Evolutionary conservation across 2,113 vertebrate genomes (phyloP).

Genomic region (Pelvicachromis taeniatus): DNA sequence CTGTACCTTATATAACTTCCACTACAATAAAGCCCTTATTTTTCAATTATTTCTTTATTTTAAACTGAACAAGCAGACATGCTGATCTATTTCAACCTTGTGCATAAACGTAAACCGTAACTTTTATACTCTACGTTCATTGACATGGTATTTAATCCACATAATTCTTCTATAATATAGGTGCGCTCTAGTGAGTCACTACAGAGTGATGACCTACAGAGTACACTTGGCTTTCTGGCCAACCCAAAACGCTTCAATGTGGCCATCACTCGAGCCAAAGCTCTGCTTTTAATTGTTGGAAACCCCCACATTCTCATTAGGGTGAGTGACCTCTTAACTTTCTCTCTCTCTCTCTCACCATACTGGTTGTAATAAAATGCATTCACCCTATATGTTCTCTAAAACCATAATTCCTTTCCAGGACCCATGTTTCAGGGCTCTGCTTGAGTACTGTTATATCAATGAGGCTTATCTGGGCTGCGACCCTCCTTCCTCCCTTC

Average conservation of each 20-base stretch:
- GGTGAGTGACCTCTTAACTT: slow-evolving; percentile 57
- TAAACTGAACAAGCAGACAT: not conserved
- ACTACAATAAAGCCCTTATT: not conserved
- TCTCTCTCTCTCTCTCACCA: not conserved
- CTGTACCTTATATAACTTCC: not conserved
- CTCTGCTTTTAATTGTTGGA: slow-evolving; percentile 86
- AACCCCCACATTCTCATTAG: slow-evolving; percentile 87
- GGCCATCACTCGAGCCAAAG: slow-evolving; percentile 89
- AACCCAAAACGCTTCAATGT: slow-evolving; percentile 95
- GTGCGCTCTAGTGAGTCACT: slow-evolving; percentile 82
- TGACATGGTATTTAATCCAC: not conserved
- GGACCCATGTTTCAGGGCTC: slow-evolving; percentile 85
- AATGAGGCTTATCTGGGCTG: slow-evolving; percentile 86
- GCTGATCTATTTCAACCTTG: not conserved
- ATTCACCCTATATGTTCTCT: not conserved
- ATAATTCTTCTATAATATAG: slow-evolving; percentile 55
- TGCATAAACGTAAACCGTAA: not conserved
- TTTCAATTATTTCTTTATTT: too few relatives aligned
- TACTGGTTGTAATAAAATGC: not conserved
- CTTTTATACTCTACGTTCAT: not conserved
- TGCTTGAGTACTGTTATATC: slow-evolving; percentile 82
- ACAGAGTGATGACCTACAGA: slow-evolving; percentile 68
- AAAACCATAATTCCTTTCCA: slow-evolving; percentile 22
- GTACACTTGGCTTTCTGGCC: slow-evolving; percentile 81
- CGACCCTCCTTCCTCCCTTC: slow-evolving; percentile 77